Evolutionary conservation across 2,888 invertebrate genomes (phyloP).

Genomic region (Heliconius cydno): DNA sequence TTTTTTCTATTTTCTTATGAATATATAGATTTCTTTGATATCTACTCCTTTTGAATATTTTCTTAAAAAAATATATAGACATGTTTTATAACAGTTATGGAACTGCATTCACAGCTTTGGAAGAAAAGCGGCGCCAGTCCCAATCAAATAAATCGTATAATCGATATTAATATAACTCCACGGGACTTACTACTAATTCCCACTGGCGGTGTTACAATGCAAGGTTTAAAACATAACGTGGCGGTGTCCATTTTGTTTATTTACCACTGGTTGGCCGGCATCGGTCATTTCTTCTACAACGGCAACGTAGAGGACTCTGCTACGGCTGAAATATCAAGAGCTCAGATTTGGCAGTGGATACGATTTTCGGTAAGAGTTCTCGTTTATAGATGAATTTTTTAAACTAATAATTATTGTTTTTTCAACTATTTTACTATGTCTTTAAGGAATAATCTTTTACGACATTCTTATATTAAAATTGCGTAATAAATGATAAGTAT

Average conservation of each 20-base stretch:
- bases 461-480: too few species aligned
- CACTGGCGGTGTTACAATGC: conserved; percentile 85
- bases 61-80: neutral
- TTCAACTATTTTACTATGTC: too few species aligned
- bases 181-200: conserved; percentile 83
- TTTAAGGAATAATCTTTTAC: too few species aligned
- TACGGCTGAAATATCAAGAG: conserved; percentile 89
- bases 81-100: neutral
- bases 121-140: conserved; percentile 71
- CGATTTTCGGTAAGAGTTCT: conserved; percentile 78
- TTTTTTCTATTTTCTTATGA: neutral
- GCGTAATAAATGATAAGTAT: too few species aligned
- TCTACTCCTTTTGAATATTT: neutral
- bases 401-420: too few species aligned
- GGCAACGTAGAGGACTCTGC: conserved; percentile 89
- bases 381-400: neutral
- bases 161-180: conserved; percentile 67
- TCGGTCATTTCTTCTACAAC: conserved; percentile 86
- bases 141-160: conserved; percentile 80
- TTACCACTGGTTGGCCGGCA: conserved; percentile 87
- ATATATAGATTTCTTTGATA: too few species aligned
- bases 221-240: conserved; percentile 86
- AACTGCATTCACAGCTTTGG: conserved; percentile 73
- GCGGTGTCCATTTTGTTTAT: conserved; percentile 86
- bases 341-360: conserved; percentile 89